Base-by-base conservation (phyloP, 2,113 vertebrate species). In the Prochilodus magdalenae region DNA sequence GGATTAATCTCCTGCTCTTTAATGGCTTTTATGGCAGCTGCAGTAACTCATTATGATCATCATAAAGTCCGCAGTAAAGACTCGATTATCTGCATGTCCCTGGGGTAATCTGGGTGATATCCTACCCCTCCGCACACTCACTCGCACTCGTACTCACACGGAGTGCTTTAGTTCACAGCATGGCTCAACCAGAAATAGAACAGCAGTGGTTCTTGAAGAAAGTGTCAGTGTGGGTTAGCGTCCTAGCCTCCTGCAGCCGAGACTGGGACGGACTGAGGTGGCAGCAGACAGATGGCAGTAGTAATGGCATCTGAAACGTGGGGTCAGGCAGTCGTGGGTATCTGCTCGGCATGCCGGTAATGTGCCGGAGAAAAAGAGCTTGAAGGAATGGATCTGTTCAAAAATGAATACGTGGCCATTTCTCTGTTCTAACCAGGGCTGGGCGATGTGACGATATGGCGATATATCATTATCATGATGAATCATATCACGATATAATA, bases 41-140 rank as follows among this genome's bases (percentile, higher is more conserved):
- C 70, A 82, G 71, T 77, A 76, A 75, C 78, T 77, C 47, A 69
- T 85, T 86, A 85, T 85, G 85, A 85, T 85, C 22, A 83, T 79
- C 60, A 76, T 82, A 71, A 82, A 85, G 55, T 66, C 75, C 16
- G 69, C 72, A 69, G 85, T 85, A 77, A 86, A 83, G 51, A 55
- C 47, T 80, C 60, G 66, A 86, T 88, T 85, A 84, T 80, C 53
- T 59, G 72, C 51, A 73, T 67, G 57, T 80, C 79, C 77, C 73
- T 27, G 51, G 66, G 79, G 77, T 44, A 74, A 77, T 77, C 40
- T 73, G 36, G 62, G 27, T 70, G 55, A 81, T 33, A 51, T 5
- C 40, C 40, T 10, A 44, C 40, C 51, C 60, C 22, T 16, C 44
- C 14, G 24, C 53, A 26, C 5, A 63, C 51, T 74, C 1, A 47